Percentiles rank a stretch among this genome's conserved stretches.
Conservation (phyloP, 2,797 vertebrate species). For the Capromys pilorides region DNA sequence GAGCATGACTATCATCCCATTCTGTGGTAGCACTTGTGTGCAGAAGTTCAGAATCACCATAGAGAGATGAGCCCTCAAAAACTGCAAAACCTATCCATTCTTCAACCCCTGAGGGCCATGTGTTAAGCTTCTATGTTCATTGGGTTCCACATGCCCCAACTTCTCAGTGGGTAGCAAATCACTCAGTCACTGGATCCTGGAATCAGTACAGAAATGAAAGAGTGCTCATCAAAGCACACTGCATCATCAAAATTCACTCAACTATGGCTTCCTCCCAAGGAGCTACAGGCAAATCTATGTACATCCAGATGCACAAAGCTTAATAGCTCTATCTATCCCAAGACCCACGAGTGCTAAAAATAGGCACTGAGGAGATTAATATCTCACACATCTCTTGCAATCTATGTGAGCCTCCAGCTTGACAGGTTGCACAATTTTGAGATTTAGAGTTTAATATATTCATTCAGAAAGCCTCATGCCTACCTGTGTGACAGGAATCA, state of each 20-base stretch:
- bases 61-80: not conserved
- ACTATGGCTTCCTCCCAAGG: not conserved
- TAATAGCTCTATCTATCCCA: not conserved
- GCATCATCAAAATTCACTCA: not conserved
- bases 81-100: not conserved
- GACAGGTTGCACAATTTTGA: not conserved
- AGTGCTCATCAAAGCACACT: not conserved
- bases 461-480: not conserved
- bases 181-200: not conserved
- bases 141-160: not conserved
- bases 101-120: not conserved
- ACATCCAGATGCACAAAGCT: not conserved
- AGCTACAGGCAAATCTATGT: not conserved
- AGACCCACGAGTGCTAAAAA: not conserved
- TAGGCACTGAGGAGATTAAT: not conserved
- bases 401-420: not conserved
- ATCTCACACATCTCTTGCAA: not conserved
- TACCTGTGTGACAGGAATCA: not conserved
- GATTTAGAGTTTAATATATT: not conserved
- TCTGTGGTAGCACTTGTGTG: not conserved
- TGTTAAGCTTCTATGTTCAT: not conserved
- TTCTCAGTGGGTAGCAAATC: not conserved
- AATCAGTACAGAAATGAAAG: not conserved
- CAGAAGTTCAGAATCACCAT: not conserved
- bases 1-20: not conserved